These are phyloP conservation scores for Uloborus diversus DNA, from an alignment of 1,140 invertebrate species.

Conservation along the genomic window DNA sequence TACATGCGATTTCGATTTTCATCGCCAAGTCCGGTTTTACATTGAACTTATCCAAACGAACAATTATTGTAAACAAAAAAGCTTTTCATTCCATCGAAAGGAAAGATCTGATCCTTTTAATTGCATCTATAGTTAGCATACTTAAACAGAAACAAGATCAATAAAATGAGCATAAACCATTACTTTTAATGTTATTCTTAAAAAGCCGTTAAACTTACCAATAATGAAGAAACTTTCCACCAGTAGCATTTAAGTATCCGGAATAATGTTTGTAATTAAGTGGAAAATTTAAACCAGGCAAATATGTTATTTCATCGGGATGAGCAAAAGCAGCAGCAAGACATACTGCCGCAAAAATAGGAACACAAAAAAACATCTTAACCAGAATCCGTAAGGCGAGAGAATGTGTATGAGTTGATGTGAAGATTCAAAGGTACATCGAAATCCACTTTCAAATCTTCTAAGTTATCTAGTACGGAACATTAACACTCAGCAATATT, in stretches of 20 bases:
- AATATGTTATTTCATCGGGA: slow-evolving; percentile 59
- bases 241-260: slow-evolving; percentile 61
- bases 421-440: no score
- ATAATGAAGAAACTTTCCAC: slow-evolving; percentile 61
- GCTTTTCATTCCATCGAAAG: neutral
- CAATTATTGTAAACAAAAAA: neutral
- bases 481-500: no score
- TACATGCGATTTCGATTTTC: no score
- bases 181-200: neutral
- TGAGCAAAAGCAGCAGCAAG: neutral
- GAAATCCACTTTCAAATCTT: no score
- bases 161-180: neutral
- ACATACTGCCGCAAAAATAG: neutral
- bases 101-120: neutral
- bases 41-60: neutral
- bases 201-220: slow-evolving; percentile 58
- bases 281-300: slow-evolving; percentile 60
- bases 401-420: no score
- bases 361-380: no score
- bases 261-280: slow-evolving; percentile 62
- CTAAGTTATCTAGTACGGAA: no score
- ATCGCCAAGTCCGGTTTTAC: neutral
- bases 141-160: neutral
- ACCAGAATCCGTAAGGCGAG: no score
- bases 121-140: neutral